These are phyloP conservation scores for Anthophora plumipes DNA, from an alignment of 2,888 invertebrate species.

Conservation along the genomic window DNA sequence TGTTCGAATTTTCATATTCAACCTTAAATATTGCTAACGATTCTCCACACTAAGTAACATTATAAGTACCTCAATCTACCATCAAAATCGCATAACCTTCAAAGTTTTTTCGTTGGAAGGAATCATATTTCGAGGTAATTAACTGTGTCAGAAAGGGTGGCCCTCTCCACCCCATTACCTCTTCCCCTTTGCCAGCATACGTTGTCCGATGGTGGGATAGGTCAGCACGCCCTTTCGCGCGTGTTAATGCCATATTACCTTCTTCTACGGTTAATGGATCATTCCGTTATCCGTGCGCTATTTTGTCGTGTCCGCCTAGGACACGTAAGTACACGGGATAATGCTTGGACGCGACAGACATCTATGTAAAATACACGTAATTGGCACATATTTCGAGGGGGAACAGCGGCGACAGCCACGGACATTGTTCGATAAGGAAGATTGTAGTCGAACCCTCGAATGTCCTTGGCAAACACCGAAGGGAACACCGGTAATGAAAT, in stretches of 20 bases:
- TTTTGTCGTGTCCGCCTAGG: conserved; percentile 57
- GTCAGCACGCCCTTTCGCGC: conserved; percentile 75
- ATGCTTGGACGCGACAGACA: conserved; percentile 33
- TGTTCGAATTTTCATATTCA: neutral
- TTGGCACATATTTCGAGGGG: conserved; percentile 46
- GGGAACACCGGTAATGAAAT: neutral
- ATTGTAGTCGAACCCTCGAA: neutral
- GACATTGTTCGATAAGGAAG: conserved; percentile 29
- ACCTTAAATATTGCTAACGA: neutral
- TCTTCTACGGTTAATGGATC: conserved; percentile 72
- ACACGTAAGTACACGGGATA: conserved; percentile 46
- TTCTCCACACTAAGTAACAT: neutral
- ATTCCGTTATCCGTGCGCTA: conserved; percentile 65
- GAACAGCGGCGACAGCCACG: conserved; percentile 3
- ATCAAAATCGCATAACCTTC: neutral
- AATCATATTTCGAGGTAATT: conserved; percentile 67
- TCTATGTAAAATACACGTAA: conserved; percentile 40
- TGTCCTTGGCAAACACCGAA: neutral
- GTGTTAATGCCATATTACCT: conserved; percentile 74
- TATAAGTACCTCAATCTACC: neutral
- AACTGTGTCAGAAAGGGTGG: conserved; percentile 60
- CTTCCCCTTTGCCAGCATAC: conserved; percentile 65
- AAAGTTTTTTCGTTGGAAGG: conserved; percentile 41
- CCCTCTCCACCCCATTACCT: conserved; percentile 59
- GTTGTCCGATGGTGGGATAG: conserved; percentile 69